Evolutionary conservation across 2,888 invertebrate genomes (phyloP).

Genomic region (Plemyria rubiginata): DNA sequence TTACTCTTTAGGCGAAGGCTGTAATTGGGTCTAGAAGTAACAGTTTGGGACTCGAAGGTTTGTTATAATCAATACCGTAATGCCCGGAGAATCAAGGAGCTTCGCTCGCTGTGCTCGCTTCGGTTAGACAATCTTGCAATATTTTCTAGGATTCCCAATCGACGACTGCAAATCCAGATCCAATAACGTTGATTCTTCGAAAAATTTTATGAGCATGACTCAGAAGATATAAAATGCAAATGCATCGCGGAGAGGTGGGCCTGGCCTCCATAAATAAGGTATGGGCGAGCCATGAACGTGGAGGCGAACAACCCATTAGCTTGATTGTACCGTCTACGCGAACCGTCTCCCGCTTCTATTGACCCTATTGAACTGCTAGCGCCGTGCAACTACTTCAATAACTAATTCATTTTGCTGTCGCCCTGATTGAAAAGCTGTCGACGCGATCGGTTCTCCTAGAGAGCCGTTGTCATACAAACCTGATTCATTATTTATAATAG

Average conservation of each 20-base stretch:
- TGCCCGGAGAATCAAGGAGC: slow-evolving; percentile 5
- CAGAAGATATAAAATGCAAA: slow-evolving; percentile 42
- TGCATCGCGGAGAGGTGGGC: slow-evolving; percentile 47
- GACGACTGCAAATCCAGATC: slow-evolving; percentile 1
- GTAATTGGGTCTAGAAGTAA: too few relatives aligned
- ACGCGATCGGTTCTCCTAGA: slow-evolving; percentile 31
- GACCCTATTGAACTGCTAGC: slow-evolving; percentile 56
- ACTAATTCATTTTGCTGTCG: slow-evolving; percentile 46
- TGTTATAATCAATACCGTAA: slow-evolving; percentile 22
- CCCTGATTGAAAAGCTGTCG: slow-evolving; percentile 45
- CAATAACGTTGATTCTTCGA: slow-evolving; percentile 14
- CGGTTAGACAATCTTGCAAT: too few relatives aligned
- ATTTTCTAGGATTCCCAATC: background rate
- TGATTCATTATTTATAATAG: slow-evolving; percentile 45
- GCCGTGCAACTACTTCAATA: slow-evolving; percentile 44
- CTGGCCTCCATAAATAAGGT: slow-evolving; percentile 39
- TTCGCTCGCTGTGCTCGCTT: slow-evolving; percentile 3
- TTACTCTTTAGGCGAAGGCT: too few relatives aligned
- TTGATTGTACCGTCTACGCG: slow-evolving; percentile 53
- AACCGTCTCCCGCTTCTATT: slow-evolving; percentile 57
- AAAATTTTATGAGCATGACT: slow-evolving; percentile 24
- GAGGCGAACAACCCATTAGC: slow-evolving; percentile 60
- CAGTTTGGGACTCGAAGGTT: slow-evolving; percentile 8
- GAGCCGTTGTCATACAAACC: slow-evolving; percentile 38
- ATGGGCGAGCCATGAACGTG: slow-evolving; percentile 47